Evolutionary conservation across 2,797 vertebrate species (phyloP).

Genomic region (Rhinichthys osculus): DNA sequence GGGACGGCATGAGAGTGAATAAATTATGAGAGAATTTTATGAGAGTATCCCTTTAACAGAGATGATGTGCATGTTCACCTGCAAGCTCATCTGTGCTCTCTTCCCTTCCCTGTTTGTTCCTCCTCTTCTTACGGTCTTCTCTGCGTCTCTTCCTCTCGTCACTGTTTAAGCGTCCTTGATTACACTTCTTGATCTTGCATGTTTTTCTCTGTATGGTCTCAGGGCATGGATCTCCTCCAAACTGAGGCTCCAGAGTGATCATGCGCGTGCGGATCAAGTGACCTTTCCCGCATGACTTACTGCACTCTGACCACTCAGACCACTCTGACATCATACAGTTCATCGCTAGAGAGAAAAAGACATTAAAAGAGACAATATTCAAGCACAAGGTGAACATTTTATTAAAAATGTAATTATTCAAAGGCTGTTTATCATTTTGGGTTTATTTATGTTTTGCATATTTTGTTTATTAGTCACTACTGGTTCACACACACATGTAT

Average conservation of each 20-base stretch:
- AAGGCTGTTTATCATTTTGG: neutral
- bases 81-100: slow-evolving; percentile 84
- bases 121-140: slow-evolving; percentile 89
- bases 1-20: neutral
- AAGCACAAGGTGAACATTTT: neutral
- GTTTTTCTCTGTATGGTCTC: slow-evolving; percentile 93
- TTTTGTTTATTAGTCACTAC: neutral
- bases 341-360: slow-evolving; percentile 79
- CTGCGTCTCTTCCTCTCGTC: slow-evolving; percentile 90
- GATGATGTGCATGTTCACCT: slow-evolving; percentile 73
- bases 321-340: slow-evolving; percentile 92
- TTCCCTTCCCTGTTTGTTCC: slow-evolving; percentile 84
- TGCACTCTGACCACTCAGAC: slow-evolving; percentile 97
- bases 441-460: neutral
- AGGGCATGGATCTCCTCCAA: slow-evolving; percentile 89
- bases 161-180: slow-evolving; percentile 81
- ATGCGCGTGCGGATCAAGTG: slow-evolving; percentile 92
- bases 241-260: slow-evolving; percentile 93
- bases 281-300: slow-evolving; percentile 98
- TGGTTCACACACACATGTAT: neutral
- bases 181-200: slow-evolving; percentile 93
- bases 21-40: neutral
- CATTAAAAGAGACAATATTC: slow-evolving; percentile 13
- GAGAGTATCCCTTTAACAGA: neutral
- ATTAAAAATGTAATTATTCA: neutral